A percentile compares a stretch with the other conserved stretches of the same genome.
These are phyloP conservation scores for Prinia subflava DNA, from an alignment of 2,113 vertebrate species.

Conservation along the genomic window DNA sequence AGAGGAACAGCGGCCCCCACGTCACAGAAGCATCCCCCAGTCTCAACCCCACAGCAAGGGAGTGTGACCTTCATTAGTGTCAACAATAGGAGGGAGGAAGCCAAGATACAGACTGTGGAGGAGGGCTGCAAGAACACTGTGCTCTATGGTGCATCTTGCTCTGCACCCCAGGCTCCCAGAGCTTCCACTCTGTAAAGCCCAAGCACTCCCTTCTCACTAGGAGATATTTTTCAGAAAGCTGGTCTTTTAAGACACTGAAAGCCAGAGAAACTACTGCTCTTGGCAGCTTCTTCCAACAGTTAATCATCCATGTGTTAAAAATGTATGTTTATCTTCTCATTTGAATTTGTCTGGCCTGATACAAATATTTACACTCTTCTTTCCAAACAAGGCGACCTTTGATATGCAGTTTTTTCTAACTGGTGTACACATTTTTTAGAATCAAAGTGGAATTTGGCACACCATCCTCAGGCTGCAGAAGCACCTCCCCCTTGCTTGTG, in stretches of 20 bases:
- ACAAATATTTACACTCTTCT: conserved; percentile 22
- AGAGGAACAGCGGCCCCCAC: accelerated
- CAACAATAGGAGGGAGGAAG: background rate
- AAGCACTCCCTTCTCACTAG: background rate
- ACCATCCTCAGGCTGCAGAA: background rate
- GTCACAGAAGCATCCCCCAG: background rate
- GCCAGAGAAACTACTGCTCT: background rate
- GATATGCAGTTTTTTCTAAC: background rate
- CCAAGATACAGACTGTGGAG: background rate
- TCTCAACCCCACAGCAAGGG: background rate
- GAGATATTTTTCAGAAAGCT: background rate
- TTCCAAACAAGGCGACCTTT: background rate
- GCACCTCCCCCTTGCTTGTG: background rate
- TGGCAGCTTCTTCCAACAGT: background rate
- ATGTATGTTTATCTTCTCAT: conserved; percentile 12
- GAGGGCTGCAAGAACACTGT: background rate
- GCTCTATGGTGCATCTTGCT: accelerated
- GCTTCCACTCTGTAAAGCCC: background rate
- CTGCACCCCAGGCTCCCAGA: background rate
- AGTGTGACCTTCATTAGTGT: accelerated
- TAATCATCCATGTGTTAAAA: conserved; percentile 18
- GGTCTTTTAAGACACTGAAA: background rate
- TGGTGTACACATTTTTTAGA: background rate
- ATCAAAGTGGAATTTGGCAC: background rate
- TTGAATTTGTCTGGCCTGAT: background rate